These are phyloP conservation scores for Poecilia velifera DNA, from an alignment of 2,797 vertebrate species.

Conservation along the genomic window DNA sequence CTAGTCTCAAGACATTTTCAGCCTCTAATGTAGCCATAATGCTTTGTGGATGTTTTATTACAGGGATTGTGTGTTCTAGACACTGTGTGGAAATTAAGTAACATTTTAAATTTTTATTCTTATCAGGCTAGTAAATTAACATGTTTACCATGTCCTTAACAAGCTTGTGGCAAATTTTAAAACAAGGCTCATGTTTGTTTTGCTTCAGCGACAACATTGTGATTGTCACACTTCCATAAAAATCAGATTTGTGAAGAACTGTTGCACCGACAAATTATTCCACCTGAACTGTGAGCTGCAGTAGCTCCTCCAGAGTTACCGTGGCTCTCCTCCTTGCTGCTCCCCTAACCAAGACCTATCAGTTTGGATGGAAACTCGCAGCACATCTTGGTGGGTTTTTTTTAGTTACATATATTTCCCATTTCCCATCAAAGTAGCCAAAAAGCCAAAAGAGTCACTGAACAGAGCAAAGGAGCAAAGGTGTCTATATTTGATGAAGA, in stretches of 20 bases:
- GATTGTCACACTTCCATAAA: too few relatives aligned
- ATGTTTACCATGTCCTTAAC: not conserved
- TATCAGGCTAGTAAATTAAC: not conserved
- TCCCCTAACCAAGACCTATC: not conserved
- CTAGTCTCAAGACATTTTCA: not conserved
- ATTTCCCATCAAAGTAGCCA: constrained; percentile 71
- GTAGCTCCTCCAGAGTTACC: not conserved
- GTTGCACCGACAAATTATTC: not conserved
- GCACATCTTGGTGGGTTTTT: not conserved
- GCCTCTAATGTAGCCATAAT: not conserved
- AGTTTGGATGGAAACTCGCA: not conserved
- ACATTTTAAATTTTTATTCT: not conserved
- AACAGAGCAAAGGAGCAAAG: constrained; percentile 8
- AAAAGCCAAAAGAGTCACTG: constrained; percentile 55
- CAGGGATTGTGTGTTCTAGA: not conserved
- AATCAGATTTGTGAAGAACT: too few relatives aligned
- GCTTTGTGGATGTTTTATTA: too few relatives aligned
- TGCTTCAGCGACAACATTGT: too few relatives aligned
- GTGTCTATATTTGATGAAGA: constrained; percentile 53
- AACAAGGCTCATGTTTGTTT: not conserved
- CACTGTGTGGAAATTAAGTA: not conserved
- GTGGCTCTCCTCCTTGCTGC: not conserved
- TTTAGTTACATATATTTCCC: not conserved
- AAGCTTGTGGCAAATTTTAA: not conserved
- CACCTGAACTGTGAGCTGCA: not conserved